Evolutionary conservation across 1,140 invertebrate species (phyloP).

Genomic region (Cydia amplana): DNA sequence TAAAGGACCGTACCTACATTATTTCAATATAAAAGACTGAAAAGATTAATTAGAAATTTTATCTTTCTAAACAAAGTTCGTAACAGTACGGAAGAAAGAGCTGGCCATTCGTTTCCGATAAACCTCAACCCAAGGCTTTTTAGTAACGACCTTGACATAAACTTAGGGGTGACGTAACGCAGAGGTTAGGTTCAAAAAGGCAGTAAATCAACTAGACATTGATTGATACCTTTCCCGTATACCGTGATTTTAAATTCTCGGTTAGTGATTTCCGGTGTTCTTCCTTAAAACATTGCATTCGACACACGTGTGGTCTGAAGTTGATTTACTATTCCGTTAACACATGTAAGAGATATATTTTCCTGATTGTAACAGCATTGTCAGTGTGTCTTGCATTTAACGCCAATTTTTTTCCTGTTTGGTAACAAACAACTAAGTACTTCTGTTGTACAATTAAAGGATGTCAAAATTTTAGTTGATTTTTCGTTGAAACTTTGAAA

Average conservation of each 20-base stretch:
- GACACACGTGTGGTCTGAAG: neutral
- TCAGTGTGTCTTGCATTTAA: neutral
- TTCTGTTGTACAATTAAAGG: too few relatives aligned
- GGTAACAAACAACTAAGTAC: neutral
- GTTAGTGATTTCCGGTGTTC: neutral
- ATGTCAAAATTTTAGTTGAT: too few relatives aligned
- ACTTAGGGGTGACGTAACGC: neutral
- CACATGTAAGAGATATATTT: neutral
- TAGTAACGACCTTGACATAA: neutral
- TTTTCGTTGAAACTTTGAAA: too few relatives aligned
- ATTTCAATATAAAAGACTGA: neutral
- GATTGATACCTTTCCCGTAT: neutral
- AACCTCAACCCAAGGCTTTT: neutral
- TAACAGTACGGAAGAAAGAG: neutral
- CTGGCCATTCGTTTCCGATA: neutral
- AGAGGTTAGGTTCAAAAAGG: neutral
- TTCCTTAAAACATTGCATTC: neutral
- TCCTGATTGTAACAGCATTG: neutral
- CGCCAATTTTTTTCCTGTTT: neutral
- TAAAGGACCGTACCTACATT: neutral
- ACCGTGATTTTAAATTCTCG: neutral
- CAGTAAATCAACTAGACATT: neutral
- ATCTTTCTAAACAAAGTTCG: neutral
- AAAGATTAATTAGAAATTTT: conserved; percentile 19
- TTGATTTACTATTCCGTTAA: neutral